Percentiles rank a stretch among this genome's conserved stretches.
phyloP scores from a whole-genome alignment of 2,113 vertebrate species.

The Indicator maculatus region DNA sequence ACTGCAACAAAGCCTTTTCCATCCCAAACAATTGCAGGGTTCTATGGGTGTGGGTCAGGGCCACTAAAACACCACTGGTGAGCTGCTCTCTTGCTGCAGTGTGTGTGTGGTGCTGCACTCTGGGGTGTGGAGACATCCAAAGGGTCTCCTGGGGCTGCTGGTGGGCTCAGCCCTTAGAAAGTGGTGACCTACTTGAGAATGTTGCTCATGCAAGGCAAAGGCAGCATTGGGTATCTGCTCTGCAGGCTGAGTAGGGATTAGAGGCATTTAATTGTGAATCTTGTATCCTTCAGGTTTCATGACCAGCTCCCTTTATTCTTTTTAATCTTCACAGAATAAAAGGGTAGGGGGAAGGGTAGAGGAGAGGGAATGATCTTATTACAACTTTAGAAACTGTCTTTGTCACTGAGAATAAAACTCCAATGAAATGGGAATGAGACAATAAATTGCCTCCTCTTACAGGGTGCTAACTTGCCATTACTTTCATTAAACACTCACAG shows the following conservation, averaged over 20 bases:
- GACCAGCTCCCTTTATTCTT: neutral
- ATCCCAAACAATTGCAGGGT: too few relatives aligned
- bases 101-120: too few relatives aligned
- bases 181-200: neutral
- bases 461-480: neutral
- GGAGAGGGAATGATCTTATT: neutral
- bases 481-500: constrained; percentile 47
- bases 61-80: too few relatives aligned
- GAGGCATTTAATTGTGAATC: neutral
- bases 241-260: neutral
- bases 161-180: accelerated
- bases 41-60: too few relatives aligned
- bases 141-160: neutral
- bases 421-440: neutral
- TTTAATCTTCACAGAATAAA: constrained; percentile 6
- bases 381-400: neutral
- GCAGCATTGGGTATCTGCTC: accelerated
- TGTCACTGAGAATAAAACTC: neutral
- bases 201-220: neutral
- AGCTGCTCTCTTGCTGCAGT: too few relatives aligned
- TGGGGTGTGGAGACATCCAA: accelerated
- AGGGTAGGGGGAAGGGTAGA: neutral
- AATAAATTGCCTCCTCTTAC: constrained; percentile 2
- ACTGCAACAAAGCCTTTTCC: too few relatives aligned
- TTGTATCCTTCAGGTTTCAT: neutral